Evolutionary conservation across 2,888 invertebrate genomes (phyloP), one percentile per base, ranked within the genome.

Genomic region (Microplitis deprimator): DNA sequence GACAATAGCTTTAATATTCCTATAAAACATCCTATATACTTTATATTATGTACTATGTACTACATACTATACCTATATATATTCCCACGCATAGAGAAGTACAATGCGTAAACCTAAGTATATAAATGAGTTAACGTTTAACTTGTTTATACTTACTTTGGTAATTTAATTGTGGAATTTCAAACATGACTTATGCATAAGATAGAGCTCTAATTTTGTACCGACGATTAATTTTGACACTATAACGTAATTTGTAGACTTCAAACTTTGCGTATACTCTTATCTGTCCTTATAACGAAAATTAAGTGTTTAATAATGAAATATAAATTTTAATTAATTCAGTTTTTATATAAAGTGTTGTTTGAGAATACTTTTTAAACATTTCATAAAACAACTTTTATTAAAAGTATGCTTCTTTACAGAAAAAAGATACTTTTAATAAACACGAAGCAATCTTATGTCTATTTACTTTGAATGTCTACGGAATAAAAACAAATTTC

Each of bases 1-100:
- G 83, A 84, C 86, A 84, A 84, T 84, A 82, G 82, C 82, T 82
- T 80, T 81, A 83, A 81, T 78, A 67, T 77, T 60, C 10, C 50
- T 50, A 8, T 50, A 50, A 29, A 29, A 50, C 50, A 50, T 50
- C 50, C 50, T 50, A 50, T 50, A 50, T 73, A 69, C 77, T 17
- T 70, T 71, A 29, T 41, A 59, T 70, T 73, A 38, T 68, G 64
- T 50, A 60, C 41, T 72, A 65, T 75, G 10, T 13, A 50, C 50
- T 50, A 50, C 10, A 50, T 1, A 50, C 6, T 13, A 8, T 13
- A 50, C 13, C 50, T 5, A 29, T 13, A 17, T 59, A 16, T 41
- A 29, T 39, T 59, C 50, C 50, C 50, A 50, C 50, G 50, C 50
- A 50, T 5, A 13, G 10, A 50, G 10, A 50, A 50, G 50, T 50